Conservation (phyloP, 2,888 invertebrate species). For the Mactromeris polynyma region DNA sequence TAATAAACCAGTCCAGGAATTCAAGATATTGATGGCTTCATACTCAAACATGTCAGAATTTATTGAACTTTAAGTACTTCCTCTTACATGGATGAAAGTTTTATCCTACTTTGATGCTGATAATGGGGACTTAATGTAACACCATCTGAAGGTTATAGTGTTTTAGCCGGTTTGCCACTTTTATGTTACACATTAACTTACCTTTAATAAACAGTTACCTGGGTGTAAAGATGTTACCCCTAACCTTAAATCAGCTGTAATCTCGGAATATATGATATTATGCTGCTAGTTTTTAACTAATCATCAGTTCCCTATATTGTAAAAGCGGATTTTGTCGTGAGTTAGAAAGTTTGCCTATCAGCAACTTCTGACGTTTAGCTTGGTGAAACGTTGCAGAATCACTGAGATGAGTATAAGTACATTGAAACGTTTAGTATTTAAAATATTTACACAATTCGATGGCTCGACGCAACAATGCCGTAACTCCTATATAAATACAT, state of each 20-base stretch:
- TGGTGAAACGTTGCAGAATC: no score
- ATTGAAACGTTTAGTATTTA: no score
- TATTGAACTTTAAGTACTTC: not conserved
- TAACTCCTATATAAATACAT: no score
- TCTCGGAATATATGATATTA: not conserved
- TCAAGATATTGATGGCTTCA: not conserved
- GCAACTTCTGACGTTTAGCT: no score
- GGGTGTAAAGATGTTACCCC: not conserved
- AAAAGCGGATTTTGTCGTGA: no score
- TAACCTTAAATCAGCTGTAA: no score
- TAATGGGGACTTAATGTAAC: not conserved
- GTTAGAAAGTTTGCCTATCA: no score
- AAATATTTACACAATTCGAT: no score
- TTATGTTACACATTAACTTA: not conserved
- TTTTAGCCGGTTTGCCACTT: not conserved
- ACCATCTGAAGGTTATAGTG: not conserved
- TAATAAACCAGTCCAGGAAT: not conserved
- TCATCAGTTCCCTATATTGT: no score
- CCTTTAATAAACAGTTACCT: slow-evolving; percentile 1
- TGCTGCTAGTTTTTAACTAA: no score
- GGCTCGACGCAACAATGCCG: no score
- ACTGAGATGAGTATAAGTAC: no score
- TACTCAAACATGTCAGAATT: not conserved
- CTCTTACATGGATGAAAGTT: not conserved
- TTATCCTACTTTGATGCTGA: not conserved